Evolutionary conservation across 2,113 vertebrate species (phyloP).

Genomic region (Trichomycterus rosablanca): DNA sequence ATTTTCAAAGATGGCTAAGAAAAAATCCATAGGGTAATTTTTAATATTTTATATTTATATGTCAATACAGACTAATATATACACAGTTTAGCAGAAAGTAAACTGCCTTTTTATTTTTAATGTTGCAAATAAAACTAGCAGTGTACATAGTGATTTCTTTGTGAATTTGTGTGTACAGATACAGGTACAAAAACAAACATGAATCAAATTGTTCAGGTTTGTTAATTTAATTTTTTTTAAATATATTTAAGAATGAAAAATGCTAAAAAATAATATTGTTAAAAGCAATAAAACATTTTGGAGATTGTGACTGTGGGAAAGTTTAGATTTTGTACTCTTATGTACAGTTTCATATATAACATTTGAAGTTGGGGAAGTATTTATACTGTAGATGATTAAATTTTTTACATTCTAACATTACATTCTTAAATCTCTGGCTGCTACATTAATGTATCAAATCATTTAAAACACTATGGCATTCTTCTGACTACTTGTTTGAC

Average conservation of each 20-base stretch:
- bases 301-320: conserved; percentile 49
- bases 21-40: conserved; percentile 56
- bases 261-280: conserved; percentile 68
- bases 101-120: conserved; percentile 3
- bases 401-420: no score
- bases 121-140: conserved; percentile 40
- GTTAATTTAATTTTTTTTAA: no score
- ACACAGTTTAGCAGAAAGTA: no score
- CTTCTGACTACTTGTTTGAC: background rate
- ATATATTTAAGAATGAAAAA: conserved; percentile 71
- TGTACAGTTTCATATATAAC: conserved; percentile 23
- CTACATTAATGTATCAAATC: no score
- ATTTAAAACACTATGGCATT: background rate
- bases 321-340: conserved; percentile 39
- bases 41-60: conserved; percentile 64
- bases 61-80: conserved; percentile 66
- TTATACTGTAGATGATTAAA: no score
- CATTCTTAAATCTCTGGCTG: no score
- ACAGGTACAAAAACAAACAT: conserved; percentile 46
- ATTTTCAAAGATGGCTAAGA: conserved; percentile 52
- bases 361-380: background rate
- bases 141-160: conserved; percentile 72
- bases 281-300: conserved; percentile 79
- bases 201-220: conserved; percentile 49
- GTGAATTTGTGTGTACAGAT: conserved; percentile 66